Conservation (phyloP, 2,797 vertebrate species). For the Malacoraja senta region DNA sequence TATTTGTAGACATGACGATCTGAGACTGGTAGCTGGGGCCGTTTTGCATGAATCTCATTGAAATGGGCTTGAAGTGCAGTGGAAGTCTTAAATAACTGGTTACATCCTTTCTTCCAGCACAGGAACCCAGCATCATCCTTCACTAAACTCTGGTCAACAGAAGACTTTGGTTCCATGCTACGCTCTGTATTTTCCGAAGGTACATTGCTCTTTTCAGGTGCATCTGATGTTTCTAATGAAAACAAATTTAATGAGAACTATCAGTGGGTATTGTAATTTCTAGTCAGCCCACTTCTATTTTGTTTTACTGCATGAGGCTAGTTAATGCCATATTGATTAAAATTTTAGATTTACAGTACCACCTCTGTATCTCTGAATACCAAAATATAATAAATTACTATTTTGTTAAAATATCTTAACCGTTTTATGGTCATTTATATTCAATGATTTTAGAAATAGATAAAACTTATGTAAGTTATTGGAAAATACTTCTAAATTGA, state of each 20-base stretch:
- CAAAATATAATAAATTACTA: conserved; percentile 13
- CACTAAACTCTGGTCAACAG: conserved; percentile 68
- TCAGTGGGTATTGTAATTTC: conserved; percentile 33
- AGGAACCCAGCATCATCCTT: conserved; percentile 87
- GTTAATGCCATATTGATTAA: conserved; percentile 13
- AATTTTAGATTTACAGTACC: conserved; percentile 21
- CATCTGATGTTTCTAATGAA: conserved; percentile 77
- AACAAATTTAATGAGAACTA: conserved; percentile 42
- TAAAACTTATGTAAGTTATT: conserved; percentile 9
- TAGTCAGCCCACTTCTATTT: conserved; percentile 33
- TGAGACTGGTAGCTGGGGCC: conserved; percentile 89
- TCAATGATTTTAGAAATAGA: conserved; percentile 21
- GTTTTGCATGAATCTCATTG: conserved; percentile 91
- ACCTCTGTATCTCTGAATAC: conserved; percentile 18
- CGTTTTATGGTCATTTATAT: neutral
- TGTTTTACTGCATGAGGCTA: conserved; percentile 29
- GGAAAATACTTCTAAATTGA: neutral
- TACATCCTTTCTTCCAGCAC: conserved; percentile 99
- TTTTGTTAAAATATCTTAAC: conserved; percentile 1
- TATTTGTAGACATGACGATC: conserved; percentile 98
- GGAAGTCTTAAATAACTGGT: conserved; percentile 93
- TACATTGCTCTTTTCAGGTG: conserved; percentile 70
- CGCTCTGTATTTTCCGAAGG: conserved; percentile 65
- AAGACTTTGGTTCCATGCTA: conserved; percentile 62
- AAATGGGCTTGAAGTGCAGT: conserved; percentile 93